phyloP scores from a whole-genome alignment of 2,113 vertebrate species.

The Serilophus lunatus region DNA sequence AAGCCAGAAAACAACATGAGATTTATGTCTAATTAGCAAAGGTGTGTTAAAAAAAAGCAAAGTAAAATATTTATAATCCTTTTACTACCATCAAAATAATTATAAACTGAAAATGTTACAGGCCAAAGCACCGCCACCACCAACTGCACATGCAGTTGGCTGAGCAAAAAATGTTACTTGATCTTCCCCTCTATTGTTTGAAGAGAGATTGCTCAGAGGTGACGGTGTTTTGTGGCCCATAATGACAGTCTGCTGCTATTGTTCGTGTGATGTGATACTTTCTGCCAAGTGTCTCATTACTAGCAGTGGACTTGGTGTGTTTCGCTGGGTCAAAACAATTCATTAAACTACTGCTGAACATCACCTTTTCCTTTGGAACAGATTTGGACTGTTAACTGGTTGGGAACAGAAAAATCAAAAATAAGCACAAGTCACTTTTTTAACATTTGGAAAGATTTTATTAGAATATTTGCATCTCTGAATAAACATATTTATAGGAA shows the following conservation, averaged over 20 bases:
- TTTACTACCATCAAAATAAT: background rate
- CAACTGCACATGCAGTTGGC: background rate
- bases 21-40: background rate
- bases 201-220: background rate
- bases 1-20: background rate
- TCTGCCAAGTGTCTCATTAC: slow-evolving; percentile 37
- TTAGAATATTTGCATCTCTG: background rate
- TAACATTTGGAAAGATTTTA: background rate
- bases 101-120: background rate
- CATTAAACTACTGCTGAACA: background rate
- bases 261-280: slow-evolving; percentile 22
- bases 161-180: background rate
- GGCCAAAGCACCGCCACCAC: background rate
- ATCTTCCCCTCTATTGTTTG: slow-evolving; percentile 12
- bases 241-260: background rate
- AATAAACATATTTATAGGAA: background rate
- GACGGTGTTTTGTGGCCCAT: background rate
- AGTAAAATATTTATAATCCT: background rate
- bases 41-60: background rate
- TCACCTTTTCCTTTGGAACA: slow-evolving; percentile 3
- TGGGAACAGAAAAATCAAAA: slow-evolving; percentile 6
- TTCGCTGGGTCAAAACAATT: slow-evolving; percentile 17
- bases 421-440: background rate
- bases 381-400: background rate
- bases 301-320: background rate